These are phyloP conservation scores for Bubalus kerabau DNA, from an alignment of 2,113 vertebrate species.

Conservation along the genomic window DNA sequence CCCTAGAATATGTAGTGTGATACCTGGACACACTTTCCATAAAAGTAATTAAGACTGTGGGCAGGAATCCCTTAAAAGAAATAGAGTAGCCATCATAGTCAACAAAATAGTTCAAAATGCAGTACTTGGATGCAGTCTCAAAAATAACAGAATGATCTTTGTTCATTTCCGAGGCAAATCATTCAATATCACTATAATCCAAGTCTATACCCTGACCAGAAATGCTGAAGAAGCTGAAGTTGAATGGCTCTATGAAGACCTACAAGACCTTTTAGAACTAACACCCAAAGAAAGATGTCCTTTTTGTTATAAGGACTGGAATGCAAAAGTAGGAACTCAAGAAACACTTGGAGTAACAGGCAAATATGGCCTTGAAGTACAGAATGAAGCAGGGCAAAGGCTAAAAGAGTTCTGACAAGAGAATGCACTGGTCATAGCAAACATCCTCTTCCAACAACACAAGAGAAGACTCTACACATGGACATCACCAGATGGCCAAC, in stretches of 20 bases:
- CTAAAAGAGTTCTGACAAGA: neutral
- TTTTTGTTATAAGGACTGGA: neutral
- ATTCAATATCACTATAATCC: neutral
- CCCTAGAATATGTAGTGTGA: neutral
- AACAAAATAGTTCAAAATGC: neutral
- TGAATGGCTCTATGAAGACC: neutral
- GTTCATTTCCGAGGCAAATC: neutral
- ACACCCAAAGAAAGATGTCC: neutral
- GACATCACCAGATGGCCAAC: neutral
- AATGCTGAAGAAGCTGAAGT: neutral
- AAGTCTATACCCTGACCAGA: neutral
- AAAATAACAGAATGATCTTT: neutral
- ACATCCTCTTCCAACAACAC: neutral
- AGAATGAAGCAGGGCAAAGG: neutral
- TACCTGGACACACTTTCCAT: neutral
- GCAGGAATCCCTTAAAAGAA: neutral
- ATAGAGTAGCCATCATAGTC: neutral
- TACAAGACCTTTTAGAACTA: neutral
- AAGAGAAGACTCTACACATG: neutral
- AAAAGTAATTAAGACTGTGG: neutral
- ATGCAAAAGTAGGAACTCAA: neutral
- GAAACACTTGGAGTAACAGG: neutral
- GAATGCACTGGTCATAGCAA: neutral
- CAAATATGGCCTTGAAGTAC: neutral
- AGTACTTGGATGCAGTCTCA: neutral